Percentiles rank a stretch among this genome's conserved stretches.
Conservation (phyloP, 2,113 vertebrate genomes). For the Thunnus thynnus region DNA sequence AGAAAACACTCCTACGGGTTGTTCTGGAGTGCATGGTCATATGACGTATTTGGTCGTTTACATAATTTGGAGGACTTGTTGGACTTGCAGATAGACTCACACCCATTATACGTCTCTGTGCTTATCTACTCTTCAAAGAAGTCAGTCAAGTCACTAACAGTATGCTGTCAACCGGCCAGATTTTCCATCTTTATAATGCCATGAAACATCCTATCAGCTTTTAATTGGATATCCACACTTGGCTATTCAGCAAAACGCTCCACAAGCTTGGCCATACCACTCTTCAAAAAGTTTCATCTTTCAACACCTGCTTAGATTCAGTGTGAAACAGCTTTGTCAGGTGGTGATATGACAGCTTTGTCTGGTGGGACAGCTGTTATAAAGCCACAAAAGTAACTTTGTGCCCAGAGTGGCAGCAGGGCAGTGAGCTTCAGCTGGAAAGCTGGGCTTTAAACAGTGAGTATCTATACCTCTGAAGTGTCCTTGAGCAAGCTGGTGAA, state of each 20-base stretch:
- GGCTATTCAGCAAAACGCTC: conserved; percentile 39
- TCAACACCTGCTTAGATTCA: conserved; percentile 39
- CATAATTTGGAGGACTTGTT: too few species aligned
- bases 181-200: conserved; percentile 31
- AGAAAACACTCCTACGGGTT: too few species aligned
- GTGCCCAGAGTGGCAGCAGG: conserved; percentile 4
- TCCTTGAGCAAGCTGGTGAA: background rate
- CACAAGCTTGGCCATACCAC: conserved; percentile 4
- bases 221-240: conserved; percentile 58
- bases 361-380: conserved; percentile 15
- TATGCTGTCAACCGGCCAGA: conserved; percentile 37
- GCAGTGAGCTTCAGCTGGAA: background rate
- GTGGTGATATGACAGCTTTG: conserved; percentile 32
- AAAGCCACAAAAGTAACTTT: conserved; percentile 15
- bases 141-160: conserved; percentile 17
- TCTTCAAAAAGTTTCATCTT: conserved; percentile 38
- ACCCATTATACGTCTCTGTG: conserved; percentile 35
- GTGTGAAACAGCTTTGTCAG: conserved; percentile 42
- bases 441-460: conserved; percentile 10
- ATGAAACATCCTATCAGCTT: conserved; percentile 35
- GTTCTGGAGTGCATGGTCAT: too few species aligned
- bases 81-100: conserved; percentile 30
- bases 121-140: conserved; percentile 61
- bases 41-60: too few species aligned
- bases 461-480: conserved; percentile 4